Evolutionary conservation across 30 jellyfish, hydroid and myxozoan genomes (phyloP).

Genomic region (Euphysa ruthae): DNA sequence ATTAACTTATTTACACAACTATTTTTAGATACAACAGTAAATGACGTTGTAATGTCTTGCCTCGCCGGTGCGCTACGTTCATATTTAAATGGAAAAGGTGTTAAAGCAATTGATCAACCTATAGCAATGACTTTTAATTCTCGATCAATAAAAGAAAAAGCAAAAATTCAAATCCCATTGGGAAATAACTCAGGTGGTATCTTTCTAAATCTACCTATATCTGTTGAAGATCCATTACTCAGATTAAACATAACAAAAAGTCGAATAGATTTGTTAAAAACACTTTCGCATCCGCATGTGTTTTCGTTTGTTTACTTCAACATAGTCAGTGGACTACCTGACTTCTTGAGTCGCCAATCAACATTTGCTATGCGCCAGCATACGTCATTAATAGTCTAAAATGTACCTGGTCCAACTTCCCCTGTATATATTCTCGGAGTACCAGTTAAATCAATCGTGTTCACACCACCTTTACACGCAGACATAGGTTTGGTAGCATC

Average conservation of each 20-base stretch:
- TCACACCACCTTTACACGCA: slow-evolving; percentile 91
- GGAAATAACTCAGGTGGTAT: slow-evolving; percentile 95
- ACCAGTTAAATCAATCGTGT: slow-evolving; percentile 67
- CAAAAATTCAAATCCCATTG: slow-evolving; percentile 62
- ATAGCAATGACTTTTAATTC: slow-evolving; percentile 92
- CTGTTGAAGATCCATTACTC: slow-evolving; percentile 67
- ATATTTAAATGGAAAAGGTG: slow-evolving; percentile 42
- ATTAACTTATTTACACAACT: no score
- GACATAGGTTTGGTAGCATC: slow-evolving; percentile 89
- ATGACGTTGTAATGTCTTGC: slow-evolving; percentile 86
- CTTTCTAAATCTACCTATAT: slow-evolving; percentile 77
- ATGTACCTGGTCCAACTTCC: slow-evolving; percentile 95
- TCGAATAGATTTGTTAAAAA: slow-evolving; percentile 51
- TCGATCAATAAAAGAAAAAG: slow-evolving; percentile 50
- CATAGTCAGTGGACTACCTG: slow-evolving; percentile 78
- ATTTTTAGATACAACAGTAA: slow-evolving; percentile 66
- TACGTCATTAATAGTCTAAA: slow-evolving; percentile 76
- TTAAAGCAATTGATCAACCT: slow-evolving; percentile 79
- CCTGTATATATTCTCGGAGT: slow-evolving; percentile 51
- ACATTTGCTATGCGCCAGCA: slow-evolving; percentile 45
- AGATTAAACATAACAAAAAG: slow-evolving; percentile 55
- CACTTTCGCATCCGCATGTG: slow-evolving; percentile 81
- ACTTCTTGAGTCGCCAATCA: slow-evolving; percentile 51
- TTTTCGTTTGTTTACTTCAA: slow-evolving; percentile 70
- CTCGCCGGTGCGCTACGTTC: slow-evolving; percentile 86